These are phyloP conservation scores for Equus przewalskii DNA, from an alignment of 2,113 vertebrate species.

Conservation along the genomic window DNA sequence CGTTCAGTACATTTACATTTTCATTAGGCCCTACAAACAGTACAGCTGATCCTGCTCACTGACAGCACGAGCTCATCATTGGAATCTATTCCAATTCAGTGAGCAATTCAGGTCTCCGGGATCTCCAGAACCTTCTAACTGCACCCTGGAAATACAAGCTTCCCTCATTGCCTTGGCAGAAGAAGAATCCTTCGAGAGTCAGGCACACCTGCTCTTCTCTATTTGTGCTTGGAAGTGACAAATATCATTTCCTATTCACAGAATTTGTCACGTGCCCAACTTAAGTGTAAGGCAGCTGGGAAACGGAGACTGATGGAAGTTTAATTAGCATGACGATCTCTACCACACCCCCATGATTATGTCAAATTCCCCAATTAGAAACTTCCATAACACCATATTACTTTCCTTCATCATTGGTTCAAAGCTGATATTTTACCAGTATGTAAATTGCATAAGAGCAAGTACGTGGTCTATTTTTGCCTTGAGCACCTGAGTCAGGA, in stretches of 20 bases:
- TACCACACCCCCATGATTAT: neutral
- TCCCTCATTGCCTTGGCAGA: neutral
- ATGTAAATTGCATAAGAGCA: neutral
- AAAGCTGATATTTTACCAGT: neutral
- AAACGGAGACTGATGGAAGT: neutral
- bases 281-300: neutral
- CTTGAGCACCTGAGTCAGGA: neutral
- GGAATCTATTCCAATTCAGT: neutral
- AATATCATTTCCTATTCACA: neutral
- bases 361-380: neutral
- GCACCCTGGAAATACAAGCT: neutral
- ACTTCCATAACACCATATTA: neutral
- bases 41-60: neutral
- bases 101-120: neutral
- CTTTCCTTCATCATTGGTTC: neutral
- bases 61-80: neutral
- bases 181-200: neutral
- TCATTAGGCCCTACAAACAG: neutral
- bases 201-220: neutral
- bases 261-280: neutral
- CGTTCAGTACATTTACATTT: neutral
- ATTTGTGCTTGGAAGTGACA: neutral
- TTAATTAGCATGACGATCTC: neutral
- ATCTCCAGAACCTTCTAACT: neutral
- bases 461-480: neutral